Evolutionary conservation across 2,888 invertebrate genomes (phyloP).

Genomic region (Phlogophora meticulosa): DNA sequence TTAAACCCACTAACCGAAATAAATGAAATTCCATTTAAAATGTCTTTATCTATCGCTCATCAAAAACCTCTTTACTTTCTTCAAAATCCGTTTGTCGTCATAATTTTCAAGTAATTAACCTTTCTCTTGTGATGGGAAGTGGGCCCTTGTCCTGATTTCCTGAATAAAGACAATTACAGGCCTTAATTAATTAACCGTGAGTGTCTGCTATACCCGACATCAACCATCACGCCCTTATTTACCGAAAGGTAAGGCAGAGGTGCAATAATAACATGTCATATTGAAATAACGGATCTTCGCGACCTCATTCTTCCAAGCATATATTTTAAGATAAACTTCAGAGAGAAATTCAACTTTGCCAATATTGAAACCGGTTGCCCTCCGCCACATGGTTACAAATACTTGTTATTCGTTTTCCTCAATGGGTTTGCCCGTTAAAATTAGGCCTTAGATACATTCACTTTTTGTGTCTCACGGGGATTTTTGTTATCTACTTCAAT

Average conservation of each 20-base stretch:
- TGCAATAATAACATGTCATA: not conserved
- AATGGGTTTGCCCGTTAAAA: slow-evolving; percentile 15
- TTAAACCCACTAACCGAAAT: too few species aligned
- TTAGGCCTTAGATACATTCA: slow-evolving; percentile 7
- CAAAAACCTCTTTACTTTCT: not conserved
- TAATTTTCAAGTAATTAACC: slow-evolving; percentile 8
- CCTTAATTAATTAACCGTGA: slow-evolving; percentile 26
- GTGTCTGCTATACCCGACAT: not conserved
- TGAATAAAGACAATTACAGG: slow-evolving; percentile 1
- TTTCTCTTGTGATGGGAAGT: not conserved
- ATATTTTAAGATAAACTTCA: slow-evolving; percentile 4
- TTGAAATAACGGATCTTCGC: slow-evolving; percentile 10
- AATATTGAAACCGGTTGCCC: slow-evolving; percentile 34
- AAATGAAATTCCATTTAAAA: too few species aligned
- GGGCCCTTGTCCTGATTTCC: slow-evolving; percentile 10
- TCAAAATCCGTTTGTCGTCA: not conserved
- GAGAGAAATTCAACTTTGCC: slow-evolving; percentile 3
- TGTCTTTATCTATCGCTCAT: not conserved
- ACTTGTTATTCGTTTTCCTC: slow-evolving; percentile 46
- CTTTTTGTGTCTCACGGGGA: slow-evolving; percentile 2
- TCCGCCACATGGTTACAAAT: slow-evolving; percentile 9
- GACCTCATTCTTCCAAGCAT: not conserved
- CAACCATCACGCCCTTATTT: too few species aligned
- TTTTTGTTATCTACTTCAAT: not conserved
- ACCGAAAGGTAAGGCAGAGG: too few species aligned